Percentiles rank a stretch among this genome's conserved stretches.
Evolutionary conservation across 2,888 invertebrate species (phyloP).

Genomic region (Pyrochroa serraticornis): DNA sequence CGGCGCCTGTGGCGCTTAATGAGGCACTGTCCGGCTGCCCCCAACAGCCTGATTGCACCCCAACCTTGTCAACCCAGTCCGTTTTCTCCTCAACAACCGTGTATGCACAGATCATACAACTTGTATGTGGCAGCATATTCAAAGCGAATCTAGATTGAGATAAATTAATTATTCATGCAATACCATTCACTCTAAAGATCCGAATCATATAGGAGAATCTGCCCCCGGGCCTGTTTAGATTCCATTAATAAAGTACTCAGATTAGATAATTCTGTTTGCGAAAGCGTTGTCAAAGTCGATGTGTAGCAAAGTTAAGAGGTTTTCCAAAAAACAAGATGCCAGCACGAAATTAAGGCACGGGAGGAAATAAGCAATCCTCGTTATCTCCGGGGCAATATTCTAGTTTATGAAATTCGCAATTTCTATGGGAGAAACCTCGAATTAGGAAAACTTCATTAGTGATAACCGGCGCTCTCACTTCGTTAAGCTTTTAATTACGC

Average conservation of each 20-base stretch:
- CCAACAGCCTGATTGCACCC: conserved; percentile 39
- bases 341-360: conserved; percentile 5
- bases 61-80: conserved; percentile 44
- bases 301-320: conserved; percentile 38
- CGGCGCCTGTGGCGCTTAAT: conserved; percentile 41
- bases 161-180: conserved; percentile 56
- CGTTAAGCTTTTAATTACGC: conserved; percentile 53
- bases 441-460: conserved; percentile 55
- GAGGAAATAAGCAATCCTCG: conserved; percentile 24
- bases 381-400: conserved; percentile 2
- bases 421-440: conserved; percentile 34
- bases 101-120: conserved; percentile 49
- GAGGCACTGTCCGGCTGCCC: conserved; percentile 32
- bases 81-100: conserved; percentile 22
- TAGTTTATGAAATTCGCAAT: conserved; percentile 24
- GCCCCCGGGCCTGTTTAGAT: conserved; percentile 51
- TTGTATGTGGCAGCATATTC: conserved; percentile 53
- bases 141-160: conserved; percentile 55
- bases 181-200: conserved; percentile 53
- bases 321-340: conserved; percentile 7
- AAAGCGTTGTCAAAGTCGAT: conserved; percentile 48
- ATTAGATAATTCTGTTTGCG: conserved; percentile 53
- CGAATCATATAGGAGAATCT: conserved; percentile 47
- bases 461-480: conserved; percentile 49
- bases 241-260: conserved; percentile 55